These are phyloP conservation scores for Trichogramma dendrolimi DNA, from an alignment of 2,888 invertebrate species.

Conservation along the genomic window DNA sequence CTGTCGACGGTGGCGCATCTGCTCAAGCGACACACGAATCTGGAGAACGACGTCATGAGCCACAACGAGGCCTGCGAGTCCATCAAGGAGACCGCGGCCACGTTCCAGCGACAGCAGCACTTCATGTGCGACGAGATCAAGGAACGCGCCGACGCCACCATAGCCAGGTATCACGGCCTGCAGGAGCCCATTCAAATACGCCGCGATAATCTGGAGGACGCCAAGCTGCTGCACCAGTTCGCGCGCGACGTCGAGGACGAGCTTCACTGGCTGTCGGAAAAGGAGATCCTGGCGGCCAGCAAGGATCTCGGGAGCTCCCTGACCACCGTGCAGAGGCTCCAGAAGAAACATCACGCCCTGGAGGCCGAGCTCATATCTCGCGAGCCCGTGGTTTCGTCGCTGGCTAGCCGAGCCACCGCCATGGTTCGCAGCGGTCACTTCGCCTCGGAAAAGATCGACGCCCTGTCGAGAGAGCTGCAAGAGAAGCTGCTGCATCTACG, in stretches of 20 bases:
- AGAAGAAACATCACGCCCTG: constrained; percentile 89
- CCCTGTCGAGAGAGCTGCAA: constrained; percentile 64
- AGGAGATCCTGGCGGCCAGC: constrained; percentile 67
- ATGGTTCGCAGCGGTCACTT: constrained; percentile 84
- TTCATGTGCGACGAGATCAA: constrained; percentile 87
- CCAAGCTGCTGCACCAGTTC: constrained; percentile 82
- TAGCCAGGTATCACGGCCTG: constrained; percentile 69
- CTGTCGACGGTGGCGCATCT: constrained; percentile 80
- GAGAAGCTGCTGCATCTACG: constrained; percentile 67
- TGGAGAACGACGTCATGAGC: constrained; percentile 82
- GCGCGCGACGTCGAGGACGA: constrained; percentile 90
- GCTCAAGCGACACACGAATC: constrained; percentile 70
- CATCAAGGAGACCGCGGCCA: constrained; percentile 73
- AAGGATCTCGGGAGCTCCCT: constrained; percentile 66
- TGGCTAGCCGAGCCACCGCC: constrained; percentile 70
- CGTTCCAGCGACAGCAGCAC: constrained; percentile 75
- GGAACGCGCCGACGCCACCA: constrained; percentile 64
- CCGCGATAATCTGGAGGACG: constrained; percentile 88
- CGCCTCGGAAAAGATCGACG: constrained; percentile 70
- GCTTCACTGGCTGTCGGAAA: constrained; percentile 81
- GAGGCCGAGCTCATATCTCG: constrained; percentile 86
- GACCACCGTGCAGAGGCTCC: constrained; percentile 78
- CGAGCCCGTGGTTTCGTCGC: constrained; percentile 75
- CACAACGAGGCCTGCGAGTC: constrained; percentile 79
- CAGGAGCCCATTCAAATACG: constrained; percentile 88